Evolutionary conservation across 2,888 invertebrate species (phyloP), one percentile per base, ranked within the genome.

Genomic region (Tipula vernalis): DNA sequence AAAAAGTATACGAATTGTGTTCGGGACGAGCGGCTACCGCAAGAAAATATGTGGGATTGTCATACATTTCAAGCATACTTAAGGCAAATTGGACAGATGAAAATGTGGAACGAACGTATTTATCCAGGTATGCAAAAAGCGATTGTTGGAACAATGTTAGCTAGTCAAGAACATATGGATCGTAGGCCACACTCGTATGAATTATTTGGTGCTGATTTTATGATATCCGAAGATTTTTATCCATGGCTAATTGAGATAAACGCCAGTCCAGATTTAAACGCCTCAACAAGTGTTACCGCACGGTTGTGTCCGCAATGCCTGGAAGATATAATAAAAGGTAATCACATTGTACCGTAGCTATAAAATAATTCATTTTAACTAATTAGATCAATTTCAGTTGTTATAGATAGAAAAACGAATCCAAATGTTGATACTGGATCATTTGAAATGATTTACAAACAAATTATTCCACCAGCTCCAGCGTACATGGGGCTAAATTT

Each of bases 181-280:
- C 93, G 96, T 71, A 88, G 91, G 0, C 93, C 94, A 89, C 97
- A 97, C 89, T 97, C 97, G 86, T 98, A 98, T 92, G 98, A 98
- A 91, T 91, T 98, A 36, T 98, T 98, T 89, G 98, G 98, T 15
- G 98, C 98, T 0, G 98, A 98, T 91, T 98, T 98, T 90, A 97
- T 98, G 96, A 92, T 98, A 87, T 96, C 96, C 85, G 96, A 97
- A 87, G 96, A 96, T 89, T 96, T 95, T 89, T 94, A 95, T 42
- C 98, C 98, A 0, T 98, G 98, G 98, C 93, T 98, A 2, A 96
- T 98, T 88, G 98, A 98, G 92, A 98, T 98, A 88, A 98, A 98
- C 91, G 97, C 97, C 8, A 97, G 97, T 91, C 98, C 98, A 0
- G 96, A 98, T 92, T 94, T 98, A 92, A 96, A 97, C 13, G 94